These are phyloP conservation scores for Gadus chalcogrammus DNA, from an alignment of 2,113 vertebrate genomes.

Conservation along the genomic window DNA sequence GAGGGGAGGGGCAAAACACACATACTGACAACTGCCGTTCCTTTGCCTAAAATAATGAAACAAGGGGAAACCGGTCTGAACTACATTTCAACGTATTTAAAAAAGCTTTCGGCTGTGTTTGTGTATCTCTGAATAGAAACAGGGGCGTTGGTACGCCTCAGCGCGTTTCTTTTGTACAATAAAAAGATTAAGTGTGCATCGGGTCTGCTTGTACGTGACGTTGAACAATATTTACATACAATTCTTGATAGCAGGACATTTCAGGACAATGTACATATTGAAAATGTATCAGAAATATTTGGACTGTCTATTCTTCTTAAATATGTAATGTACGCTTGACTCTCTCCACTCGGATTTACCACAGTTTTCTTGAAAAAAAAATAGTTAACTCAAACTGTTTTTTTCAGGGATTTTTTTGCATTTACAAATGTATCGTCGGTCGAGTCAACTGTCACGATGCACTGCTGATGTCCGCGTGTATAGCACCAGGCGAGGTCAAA, in stretches of 20 bases:
- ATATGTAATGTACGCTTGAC: constrained; percentile 78
- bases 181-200: constrained; percentile 99
- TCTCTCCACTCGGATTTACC: constrained; percentile 76
- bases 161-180: constrained; percentile 91
- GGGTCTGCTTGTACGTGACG: constrained; percentile 99
- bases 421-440: constrained; percentile 61
- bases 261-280: constrained; percentile 98
- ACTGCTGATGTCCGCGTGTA: constrained; percentile 63
- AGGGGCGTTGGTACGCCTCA: constrained; percentile 93
- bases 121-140: constrained; percentile 91
- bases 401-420: constrained; percentile 33
- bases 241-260: constrained; percentile 89
- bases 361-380: constrained; percentile 94
- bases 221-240: constrained; percentile 99
- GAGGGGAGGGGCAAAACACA: constrained; percentile 56
- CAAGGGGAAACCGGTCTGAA: constrained; percentile 81
- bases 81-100: constrained; percentile 82
- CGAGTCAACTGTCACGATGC: constrained; percentile 58
- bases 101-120: constrained; percentile 94
- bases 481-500: constrained; percentile 70
- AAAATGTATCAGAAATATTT: constrained; percentile 99
- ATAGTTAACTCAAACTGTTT: constrained; percentile 81
- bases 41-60: constrained; percentile 45
- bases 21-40: constrained; percentile 73
- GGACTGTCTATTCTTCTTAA: constrained; percentile 93